Evolutionary conservation across 2,797 vertebrate genomes (phyloP).

Genomic region (Columba guinea): DNA sequence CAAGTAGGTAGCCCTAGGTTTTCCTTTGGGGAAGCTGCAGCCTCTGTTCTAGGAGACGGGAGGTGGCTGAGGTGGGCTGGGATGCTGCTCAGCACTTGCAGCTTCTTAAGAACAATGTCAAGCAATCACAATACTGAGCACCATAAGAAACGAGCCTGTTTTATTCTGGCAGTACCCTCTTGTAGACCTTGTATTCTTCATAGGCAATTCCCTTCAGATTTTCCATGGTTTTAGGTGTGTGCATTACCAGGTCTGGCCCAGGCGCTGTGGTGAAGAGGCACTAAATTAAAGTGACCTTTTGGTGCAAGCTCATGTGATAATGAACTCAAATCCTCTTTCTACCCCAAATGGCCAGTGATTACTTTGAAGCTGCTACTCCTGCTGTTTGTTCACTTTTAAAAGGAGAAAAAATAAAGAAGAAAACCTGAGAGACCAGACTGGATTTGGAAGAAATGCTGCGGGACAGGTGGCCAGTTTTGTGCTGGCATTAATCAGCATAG

Average conservation of each 20-base stretch:
- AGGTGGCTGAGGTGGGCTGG: background rate
- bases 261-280: background rate
- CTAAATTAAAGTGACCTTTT: background rate
- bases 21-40: background rate
- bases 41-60: background rate
- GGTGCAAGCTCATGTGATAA: background rate
- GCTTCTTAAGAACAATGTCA: background rate
- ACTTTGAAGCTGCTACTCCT: background rate
- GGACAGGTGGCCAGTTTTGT: background rate
- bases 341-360: background rate
- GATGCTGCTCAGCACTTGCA: background rate
- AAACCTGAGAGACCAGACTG: background rate
- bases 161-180: background rate
- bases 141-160: background rate
- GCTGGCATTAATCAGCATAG: background rate
- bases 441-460: background rate
- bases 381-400: background rate
- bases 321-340: background rate
- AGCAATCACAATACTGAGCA: background rate
- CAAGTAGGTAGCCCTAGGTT: background rate
- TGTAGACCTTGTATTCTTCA: background rate
- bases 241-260: background rate
- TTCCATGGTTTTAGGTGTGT: background rate
- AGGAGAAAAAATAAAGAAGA: background rate
- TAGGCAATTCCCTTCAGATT: background rate